phyloP scores from a whole-genome alignment of 2,113 vertebrate genomes.

The Pandion haliaetus region DNA sequence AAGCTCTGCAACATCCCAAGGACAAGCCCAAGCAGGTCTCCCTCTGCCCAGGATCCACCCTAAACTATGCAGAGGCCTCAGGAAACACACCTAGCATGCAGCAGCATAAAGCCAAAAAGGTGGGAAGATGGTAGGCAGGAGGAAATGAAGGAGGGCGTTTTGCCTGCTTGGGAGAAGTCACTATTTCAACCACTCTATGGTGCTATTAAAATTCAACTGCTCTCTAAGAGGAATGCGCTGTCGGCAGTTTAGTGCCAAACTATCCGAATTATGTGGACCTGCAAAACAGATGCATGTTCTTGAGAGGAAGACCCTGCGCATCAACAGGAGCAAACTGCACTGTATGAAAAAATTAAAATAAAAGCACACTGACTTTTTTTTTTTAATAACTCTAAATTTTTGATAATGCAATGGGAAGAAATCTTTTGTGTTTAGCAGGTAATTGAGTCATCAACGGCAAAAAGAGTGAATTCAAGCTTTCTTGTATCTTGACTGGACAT shows the following conservation, averaged over 20 bases:
- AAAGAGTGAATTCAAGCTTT: not conserved
- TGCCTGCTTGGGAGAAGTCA: not conserved
- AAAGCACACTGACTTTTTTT: accelerated
- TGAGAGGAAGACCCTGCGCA: not conserved
- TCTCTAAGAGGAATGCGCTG: not conserved
- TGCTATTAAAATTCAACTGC: not conserved
- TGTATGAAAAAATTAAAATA: not conserved
- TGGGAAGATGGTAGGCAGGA: not conserved
- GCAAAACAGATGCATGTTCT: not conserved
- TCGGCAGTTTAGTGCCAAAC: not conserved
- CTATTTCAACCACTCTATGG: not conserved
- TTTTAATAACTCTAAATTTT: not conserved
- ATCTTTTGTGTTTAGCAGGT: not conserved
- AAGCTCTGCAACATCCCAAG: not conserved
- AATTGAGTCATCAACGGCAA: accelerated
- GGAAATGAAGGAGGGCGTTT: not conserved
- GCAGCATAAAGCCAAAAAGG: not conserved
- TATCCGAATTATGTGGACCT: not conserved
- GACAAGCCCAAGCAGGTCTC: constrained; percentile 25
- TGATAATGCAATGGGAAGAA: accelerated
- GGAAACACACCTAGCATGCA: not conserved
- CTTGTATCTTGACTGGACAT: not conserved
- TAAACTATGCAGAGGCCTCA: not conserved
- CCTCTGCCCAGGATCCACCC: constrained; percentile 23
- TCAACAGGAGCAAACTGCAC: not conserved